Evolutionary conservation across 2,113 vertebrate species (phyloP), one percentile per base, ranked within the genome.

Genomic region (Chamaetylas fuelleborni): DNA sequence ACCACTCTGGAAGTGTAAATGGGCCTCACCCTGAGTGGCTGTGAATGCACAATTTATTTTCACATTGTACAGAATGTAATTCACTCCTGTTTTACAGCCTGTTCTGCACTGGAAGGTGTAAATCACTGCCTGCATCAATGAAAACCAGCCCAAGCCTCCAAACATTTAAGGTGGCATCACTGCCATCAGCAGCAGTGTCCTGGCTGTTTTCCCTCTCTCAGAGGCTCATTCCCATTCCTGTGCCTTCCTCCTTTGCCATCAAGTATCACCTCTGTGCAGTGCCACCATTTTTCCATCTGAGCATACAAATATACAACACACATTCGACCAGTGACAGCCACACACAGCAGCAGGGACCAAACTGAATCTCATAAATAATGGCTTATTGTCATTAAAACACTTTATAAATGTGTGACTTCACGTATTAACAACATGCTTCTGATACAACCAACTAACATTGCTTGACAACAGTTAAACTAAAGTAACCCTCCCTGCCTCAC

Each of bases 1-100:
- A 88, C 67, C 67, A 64, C 76, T 92, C 92, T 86, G 72, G 34
- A 95, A 92, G 90, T 92, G 93, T 86, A 96, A 96, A 97, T 92
- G 40, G 92, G 53, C 83, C 90, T 94, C 88, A 86, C 67, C 25
- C 3, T 15, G 88, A 93, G 64, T 28, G 76, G 56, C 87, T 91
- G 78, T 73, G 92, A 92, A 91, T 58, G 74, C 70, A 60, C 82
- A 84, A 86, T 88, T 95, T 88, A 94, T 90, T 96, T 95, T 86
- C 67, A 85, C 93, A 94, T 70, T 51, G 79, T 74, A 93, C 42
- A 83, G 82, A 93, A 93, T 81, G 57, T 78, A 86, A 94, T 94
- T 95, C 90, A 78, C 92, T 83, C 88, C 85, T 88, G 82, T 40
- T 96, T 95, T 90, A 95, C 90, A 95, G 88, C n/a, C 64, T 77